Evolutionary conservation across 92 coral and sea anemone genomes (phyloP).

Genomic region (Nematostella vectensis): DNA sequence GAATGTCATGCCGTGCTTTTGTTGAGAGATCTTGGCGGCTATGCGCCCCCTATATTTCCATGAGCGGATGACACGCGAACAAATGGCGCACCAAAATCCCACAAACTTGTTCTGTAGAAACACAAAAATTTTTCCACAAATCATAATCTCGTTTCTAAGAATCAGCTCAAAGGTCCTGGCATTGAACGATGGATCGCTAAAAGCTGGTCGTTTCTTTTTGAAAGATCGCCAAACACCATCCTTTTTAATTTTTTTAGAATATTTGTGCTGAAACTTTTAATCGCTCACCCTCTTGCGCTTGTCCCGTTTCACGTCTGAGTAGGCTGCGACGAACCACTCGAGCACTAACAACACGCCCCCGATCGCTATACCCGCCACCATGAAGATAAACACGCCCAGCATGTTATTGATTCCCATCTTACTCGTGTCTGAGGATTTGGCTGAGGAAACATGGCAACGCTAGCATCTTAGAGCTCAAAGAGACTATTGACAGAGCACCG

Average conservation of each 20-base stretch:
- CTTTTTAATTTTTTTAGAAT: no score
- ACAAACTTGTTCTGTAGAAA: neutral
- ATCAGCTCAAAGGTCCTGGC: no score
- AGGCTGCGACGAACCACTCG: slow-evolving; percentile 32
- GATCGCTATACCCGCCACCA: slow-evolving; percentile 20
- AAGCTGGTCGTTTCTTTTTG: no score
- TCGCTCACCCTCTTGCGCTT: no score
- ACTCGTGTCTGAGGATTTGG: slow-evolving; percentile 23
- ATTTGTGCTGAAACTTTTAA: no score
- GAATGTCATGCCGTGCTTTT: neutral
- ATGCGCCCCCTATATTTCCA: slow-evolving; percentile 1
- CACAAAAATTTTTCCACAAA: neutral
- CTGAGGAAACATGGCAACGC: neutral
- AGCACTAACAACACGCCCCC: slow-evolving; percentile 22
- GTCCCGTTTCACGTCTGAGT: slow-evolving; percentile 8
- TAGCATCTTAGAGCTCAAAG: no score
- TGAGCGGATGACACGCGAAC: neutral
- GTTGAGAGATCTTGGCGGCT: neutral
- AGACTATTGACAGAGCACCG: no score
- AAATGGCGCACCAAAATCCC: slow-evolving; percentile 1
- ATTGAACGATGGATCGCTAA: no score
- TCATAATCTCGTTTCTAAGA: neutral
- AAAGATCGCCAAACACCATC: no score
- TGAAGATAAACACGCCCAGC: slow-evolving; percentile 41
- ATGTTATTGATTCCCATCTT: slow-evolving; percentile 38